Evolutionary conservation across 2,888 invertebrate species (phyloP).

Genomic region (Polyploca ridens): DNA sequence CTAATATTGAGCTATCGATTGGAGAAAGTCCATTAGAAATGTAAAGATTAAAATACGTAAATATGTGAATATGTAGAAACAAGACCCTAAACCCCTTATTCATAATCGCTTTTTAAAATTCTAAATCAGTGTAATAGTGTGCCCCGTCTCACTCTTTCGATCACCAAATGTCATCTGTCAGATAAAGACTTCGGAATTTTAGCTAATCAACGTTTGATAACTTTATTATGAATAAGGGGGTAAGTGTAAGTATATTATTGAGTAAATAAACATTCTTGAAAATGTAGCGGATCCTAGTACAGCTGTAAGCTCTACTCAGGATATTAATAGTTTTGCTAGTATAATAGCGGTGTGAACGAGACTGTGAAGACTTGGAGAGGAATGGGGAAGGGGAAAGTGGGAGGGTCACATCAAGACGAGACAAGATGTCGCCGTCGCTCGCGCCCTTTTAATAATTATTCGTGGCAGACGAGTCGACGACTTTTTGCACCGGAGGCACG

Average conservation of each 20-base stretch:
- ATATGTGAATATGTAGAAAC: too few relatives aligned
- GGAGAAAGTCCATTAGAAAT: not conserved
- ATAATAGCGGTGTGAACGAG: constrained; percentile 24
- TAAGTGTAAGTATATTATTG: too few relatives aligned
- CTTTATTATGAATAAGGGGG: too few relatives aligned
- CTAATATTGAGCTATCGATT: too few relatives aligned
- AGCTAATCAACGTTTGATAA: too few relatives aligned
- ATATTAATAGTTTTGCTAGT: not conserved
- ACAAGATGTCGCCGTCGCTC: constrained; percentile 68
- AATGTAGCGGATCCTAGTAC: not conserved
- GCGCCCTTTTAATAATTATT: constrained; percentile 71
- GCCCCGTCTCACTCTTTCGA: too few relatives aligned
- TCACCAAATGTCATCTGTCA: too few relatives aligned
- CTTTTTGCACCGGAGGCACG: constrained; percentile 60
- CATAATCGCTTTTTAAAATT: too few relatives aligned
- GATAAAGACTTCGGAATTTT: too few relatives aligned
- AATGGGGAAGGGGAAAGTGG: constrained; percentile 30
- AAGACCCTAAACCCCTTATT: too few relatives aligned
- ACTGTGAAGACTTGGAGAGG: constrained; percentile 10
- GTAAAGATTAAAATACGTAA: not conserved
- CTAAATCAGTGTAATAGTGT: too few relatives aligned
- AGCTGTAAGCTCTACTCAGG: not conserved
- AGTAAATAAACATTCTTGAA: not conserved
- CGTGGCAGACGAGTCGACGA: constrained; percentile 66
- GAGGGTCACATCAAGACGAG: constrained; percentile 52